phyloP scores from a whole-genome alignment of 2,888 invertebrate species.

The Leucoma salicis region DNA sequence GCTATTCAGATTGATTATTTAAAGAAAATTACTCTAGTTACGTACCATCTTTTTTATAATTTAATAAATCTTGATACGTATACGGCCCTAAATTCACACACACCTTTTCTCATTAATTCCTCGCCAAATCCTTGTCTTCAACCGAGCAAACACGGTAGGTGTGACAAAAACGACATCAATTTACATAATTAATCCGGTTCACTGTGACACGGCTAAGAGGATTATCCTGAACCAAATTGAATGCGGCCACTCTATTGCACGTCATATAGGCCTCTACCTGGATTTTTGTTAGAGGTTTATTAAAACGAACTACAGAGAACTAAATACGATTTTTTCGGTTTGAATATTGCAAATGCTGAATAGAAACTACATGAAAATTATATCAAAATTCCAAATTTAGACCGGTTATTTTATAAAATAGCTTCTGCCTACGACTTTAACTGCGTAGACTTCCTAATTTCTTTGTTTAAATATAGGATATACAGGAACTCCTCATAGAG shows the following conservation, averaged over 20 bases:
- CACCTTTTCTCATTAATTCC: conserved; percentile 7
- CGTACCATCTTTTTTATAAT: neutral
- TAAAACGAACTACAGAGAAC: no score
- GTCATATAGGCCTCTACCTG: conserved; percentile 12
- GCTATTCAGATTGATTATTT: no score
- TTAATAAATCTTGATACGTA: neutral
- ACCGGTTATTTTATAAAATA: no score
- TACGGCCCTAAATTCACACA: neutral
- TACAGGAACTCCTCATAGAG: no score
- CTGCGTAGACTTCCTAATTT: no score
- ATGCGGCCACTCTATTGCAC: conserved; percentile 42
- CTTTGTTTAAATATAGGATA: no score
- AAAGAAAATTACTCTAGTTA: no score
- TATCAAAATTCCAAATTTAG: no score
- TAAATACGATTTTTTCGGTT: no score
- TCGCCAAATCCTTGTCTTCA: conserved; percentile 10
- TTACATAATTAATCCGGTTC: conserved; percentile 65
- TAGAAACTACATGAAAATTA: no score
- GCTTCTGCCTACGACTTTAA: no score
- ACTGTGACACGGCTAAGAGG: conserved; percentile 48
- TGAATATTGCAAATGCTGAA: no score
- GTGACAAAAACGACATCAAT: conserved; percentile 56
- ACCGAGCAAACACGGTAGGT: conserved; percentile 22
- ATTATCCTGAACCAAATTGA: conserved; percentile 63
- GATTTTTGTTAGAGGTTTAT: conserved; percentile 7